Evolutionary conservation across 2,888 invertebrate genomes (phyloP).

Genomic region (Thera britannica): DNA sequence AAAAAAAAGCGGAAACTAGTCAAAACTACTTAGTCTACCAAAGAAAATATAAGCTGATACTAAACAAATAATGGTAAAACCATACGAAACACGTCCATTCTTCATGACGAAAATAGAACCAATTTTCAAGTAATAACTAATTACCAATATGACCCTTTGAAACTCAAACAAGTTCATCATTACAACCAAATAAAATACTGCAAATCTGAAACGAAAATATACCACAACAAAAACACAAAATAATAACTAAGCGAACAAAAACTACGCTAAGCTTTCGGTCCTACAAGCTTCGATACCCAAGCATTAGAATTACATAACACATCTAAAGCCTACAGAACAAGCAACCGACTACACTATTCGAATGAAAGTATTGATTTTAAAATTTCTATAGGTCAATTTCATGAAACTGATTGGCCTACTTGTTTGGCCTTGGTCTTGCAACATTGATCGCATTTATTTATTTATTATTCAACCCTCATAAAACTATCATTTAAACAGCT

Average conservation of each 20-base stretch:
- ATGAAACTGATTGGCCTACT: neutral
- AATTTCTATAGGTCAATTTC: constrained; percentile 17
- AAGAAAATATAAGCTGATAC: neutral
- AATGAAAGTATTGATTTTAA: constrained; percentile 12
- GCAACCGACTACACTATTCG: constrained; percentile 4
- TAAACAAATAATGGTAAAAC: neutral
- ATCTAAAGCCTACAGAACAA: neutral
- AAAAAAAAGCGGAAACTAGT: neutral
- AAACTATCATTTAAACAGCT: too few relatives aligned
- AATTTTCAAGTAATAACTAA: neutral
- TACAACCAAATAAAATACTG: neutral
- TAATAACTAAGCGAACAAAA: neutral
- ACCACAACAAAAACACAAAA: neutral
- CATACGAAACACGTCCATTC: neutral
- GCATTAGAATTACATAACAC: neutral
- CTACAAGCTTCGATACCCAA: neutral
- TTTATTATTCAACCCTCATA: neutral
- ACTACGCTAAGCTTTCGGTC: neutral
- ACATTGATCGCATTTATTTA: neutral
- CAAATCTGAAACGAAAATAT: neutral
- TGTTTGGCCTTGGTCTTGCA: neutral
- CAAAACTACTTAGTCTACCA: neutral
- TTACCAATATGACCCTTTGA: constrained; percentile 19
- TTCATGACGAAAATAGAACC: neutral
- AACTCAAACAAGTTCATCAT: constrained; percentile 25